Base-by-base conservation (phyloP, 2,888 invertebrate genomes). In the Nomada ruficornis region DNA sequence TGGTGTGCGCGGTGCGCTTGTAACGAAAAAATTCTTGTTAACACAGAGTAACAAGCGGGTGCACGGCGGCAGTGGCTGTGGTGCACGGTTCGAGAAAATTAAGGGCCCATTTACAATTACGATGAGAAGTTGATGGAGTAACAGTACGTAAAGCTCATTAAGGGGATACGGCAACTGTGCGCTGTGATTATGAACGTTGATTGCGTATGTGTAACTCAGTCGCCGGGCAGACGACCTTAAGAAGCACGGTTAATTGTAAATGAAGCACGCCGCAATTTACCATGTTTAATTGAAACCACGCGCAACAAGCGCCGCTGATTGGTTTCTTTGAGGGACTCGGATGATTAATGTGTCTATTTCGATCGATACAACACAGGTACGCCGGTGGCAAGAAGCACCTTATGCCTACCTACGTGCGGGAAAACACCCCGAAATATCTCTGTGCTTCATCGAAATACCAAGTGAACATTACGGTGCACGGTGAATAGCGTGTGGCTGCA, bases 241-340 rank as follows among this genome's bases (percentile, higher is more conserved):
- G 88, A 88, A 88, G 78, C 75, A 50, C 81, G 80, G 86, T 86
- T 88, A 88, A 88, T 88, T 88, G 86, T 88, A 88, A 88, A 88
- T 83, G 88, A 88, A 85, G 83, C 88, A 77, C 75, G 81, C 72
- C 62, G 85, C 83, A 88, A 86, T 88, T 88, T 88, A 88, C 86
- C 85, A 74, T 72, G 80, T 88, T 88, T 88, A 88, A 88, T 88
- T 88, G 88, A 88, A 88, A 88, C 83, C 86, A 86, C 83, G 88
- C 83, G 85, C 83, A 85, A 88, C 88, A 88, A 88, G 85, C 83
- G 72, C 50, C 78, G 83, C 80, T 88, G 88, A 88, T 88, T 88
- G 85, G 83, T 85, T 86, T 85, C 88, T 79, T 84, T 82, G 71
- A 50, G 57, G 60, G 69, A 82, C 69, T 42, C 77, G 62, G 77